Evolutionary conservation across 2,888 invertebrate genomes (phyloP).

Genomic region (Bruchidius siliquastri): DNA sequence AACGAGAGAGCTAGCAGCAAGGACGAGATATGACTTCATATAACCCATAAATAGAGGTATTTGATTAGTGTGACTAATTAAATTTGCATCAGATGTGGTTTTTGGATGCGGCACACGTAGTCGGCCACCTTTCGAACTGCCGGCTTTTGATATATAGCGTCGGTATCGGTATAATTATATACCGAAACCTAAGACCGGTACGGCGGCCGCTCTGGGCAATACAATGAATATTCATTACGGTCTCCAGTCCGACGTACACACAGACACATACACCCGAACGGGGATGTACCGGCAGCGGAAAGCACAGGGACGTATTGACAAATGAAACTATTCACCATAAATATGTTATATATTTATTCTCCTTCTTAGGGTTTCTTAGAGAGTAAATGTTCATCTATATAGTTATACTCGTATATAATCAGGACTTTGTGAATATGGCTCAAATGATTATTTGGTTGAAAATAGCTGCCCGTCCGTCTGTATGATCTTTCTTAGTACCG

Average conservation of each 20-base stretch:
- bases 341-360: too few species aligned
- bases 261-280: background rate
- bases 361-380: too few species aligned
- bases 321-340: background rate
- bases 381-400: too few species aligned
- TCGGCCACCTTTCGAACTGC: slow-evolving; percentile 42
- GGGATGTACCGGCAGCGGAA: background rate
- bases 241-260: slow-evolving; percentile 15
- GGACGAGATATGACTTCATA: slow-evolving; percentile 27
- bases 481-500: too few species aligned
- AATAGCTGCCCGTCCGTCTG: too few species aligned
- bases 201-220: slow-evolving; percentile 33
- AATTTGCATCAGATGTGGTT: slow-evolving; percentile 37
- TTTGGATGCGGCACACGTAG: slow-evolving; percentile 40
- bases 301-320: background rate
- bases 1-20: slow-evolving; percentile 4
- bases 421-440: too few species aligned
- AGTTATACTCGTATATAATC: too few species aligned
- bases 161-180: slow-evolving; percentile 41
- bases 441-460: too few species aligned
- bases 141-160: slow-evolving; percentile 42
- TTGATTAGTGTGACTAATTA: slow-evolving; percentile 35
- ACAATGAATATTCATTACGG: slow-evolving; percentile 45
- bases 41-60: slow-evolving; percentile 24
- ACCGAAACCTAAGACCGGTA: slow-evolving; percentile 39